These are phyloP conservation scores for Thalassoma bifasciatum DNA, from an alignment of 2,113 vertebrate species.

Conservation along the genomic window DNA sequence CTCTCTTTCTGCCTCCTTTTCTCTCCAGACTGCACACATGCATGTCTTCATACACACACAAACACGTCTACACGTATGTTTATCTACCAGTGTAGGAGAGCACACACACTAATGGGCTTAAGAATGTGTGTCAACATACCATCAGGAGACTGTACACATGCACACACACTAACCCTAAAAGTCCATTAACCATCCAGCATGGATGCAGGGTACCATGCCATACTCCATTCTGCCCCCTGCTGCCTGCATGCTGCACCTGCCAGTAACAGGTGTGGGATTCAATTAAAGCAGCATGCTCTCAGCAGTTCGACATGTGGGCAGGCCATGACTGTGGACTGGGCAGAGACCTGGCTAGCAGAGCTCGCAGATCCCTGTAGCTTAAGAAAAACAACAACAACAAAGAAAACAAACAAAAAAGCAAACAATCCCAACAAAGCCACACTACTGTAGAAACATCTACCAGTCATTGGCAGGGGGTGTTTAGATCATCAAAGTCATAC, in stretches of 20 bases:
- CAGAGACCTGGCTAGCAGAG: slow-evolving; percentile 53
- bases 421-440: slow-evolving; percentile 20
- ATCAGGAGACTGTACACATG: slow-evolving; percentile 52
- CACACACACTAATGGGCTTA: slow-evolving; percentile 37
- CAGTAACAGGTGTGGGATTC: slow-evolving; percentile 84
- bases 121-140: slow-evolving; percentile 48
- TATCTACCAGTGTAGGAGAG: neutral
- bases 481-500: slow-evolving; percentile 75
- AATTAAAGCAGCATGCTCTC: slow-evolving; percentile 83
- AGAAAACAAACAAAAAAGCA: slow-evolving; percentile 23
- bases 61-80: slow-evolving; percentile 15
- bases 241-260: slow-evolving; percentile 74
- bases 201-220: slow-evolving; percentile 52
- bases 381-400: neutral
- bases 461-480: slow-evolving; percentile 69
- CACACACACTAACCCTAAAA: slow-evolving; percentile 50
- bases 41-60: slow-evolving; percentile 39
- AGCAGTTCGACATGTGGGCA: slow-evolving; percentile 72
- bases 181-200: slow-evolving; percentile 71
- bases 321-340: slow-evolving; percentile 62
- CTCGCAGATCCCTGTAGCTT: slow-evolving; percentile 50
- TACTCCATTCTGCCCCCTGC: slow-evolving; percentile 81
- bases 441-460: slow-evolving; percentile 64
- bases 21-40: slow-evolving; percentile 52
- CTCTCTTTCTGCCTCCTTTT: slow-evolving; percentile 52